Evolutionary conservation across 2,888 invertebrate genomes (phyloP).

Genomic region (Vanessa cardui): DNA sequence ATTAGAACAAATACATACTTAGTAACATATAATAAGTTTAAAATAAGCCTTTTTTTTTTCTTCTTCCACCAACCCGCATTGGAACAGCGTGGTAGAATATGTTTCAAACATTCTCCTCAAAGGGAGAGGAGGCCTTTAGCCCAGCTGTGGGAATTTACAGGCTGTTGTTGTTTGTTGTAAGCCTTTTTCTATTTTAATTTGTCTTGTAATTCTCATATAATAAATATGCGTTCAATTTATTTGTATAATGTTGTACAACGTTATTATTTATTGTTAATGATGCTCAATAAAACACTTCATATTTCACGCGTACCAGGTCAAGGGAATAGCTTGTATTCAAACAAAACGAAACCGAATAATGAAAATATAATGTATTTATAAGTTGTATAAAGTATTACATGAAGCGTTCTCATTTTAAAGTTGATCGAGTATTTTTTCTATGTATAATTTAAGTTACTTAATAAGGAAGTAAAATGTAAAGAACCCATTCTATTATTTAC

Average conservation of each 20-base stretch:
- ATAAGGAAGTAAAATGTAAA: neutral
- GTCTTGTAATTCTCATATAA: too few relatives aligned
- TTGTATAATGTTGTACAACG: neutral
- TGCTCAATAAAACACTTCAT: neutral
- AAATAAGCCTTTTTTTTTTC: neutral
- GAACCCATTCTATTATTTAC: neutral
- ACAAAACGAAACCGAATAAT: neutral
- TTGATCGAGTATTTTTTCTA: constrained; percentile 2
- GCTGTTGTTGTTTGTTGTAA: too few relatives aligned
- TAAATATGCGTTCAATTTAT: too few relatives aligned
- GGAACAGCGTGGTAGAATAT: too few relatives aligned
- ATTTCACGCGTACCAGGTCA: neutral
- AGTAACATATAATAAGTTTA: neutral
- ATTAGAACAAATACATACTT: neutral
- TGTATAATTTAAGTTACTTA: constrained; percentile 7
- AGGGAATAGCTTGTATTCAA: neutral
- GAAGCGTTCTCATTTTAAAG: constrained; percentile 1
- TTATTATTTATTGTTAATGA: too few relatives aligned
- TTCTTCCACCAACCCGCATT: too few relatives aligned
- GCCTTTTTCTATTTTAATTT: too few relatives aligned
- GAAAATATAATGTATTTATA: neutral
- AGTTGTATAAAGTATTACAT: neutral
- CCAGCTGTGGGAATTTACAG: too few relatives aligned
- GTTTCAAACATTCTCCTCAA: too few relatives aligned
- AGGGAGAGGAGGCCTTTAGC: too few relatives aligned